phyloP scores from a whole-genome alignment of 1,140 invertebrate genomes.

The Panagrolaimus sp. region DNA sequence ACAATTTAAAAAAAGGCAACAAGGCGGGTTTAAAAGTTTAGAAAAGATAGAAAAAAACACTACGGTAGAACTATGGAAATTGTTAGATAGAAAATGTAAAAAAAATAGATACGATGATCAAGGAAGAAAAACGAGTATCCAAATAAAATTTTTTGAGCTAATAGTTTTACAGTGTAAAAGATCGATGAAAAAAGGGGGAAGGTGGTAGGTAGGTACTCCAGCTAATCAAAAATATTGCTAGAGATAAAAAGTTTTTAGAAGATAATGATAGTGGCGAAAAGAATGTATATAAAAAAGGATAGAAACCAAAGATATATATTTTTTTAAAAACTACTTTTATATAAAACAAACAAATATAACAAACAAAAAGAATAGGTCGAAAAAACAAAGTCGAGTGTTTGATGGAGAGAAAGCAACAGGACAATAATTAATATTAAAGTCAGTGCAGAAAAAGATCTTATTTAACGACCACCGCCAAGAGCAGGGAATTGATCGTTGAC shows the following conservation, averaged over 20 bases:
- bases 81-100: background rate
- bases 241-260: too few species aligned
- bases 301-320: too few species aligned
- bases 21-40: background rate
- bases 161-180: slow-evolving; percentile 6
- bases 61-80: background rate
- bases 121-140: background rate
- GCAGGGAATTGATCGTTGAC: slow-evolving; percentile 28
- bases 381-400: too few species aligned
- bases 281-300: too few species aligned
- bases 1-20: too few species aligned
- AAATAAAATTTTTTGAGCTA: background rate
- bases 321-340: too few species aligned
- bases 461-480: slow-evolving; percentile 19
- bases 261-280: too few species aligned
- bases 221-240: too few species aligned
- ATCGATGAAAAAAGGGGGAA: background rate
- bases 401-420: too few species aligned
- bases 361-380: too few species aligned
- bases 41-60: slow-evolving; percentile 8
- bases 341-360: too few species aligned
- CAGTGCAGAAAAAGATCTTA: background rate
- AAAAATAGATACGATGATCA: background rate
- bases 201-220: background rate
- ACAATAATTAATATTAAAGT: too few species aligned